Percentiles rank a stretch among this genome's conserved stretches.
phyloP scores from a whole-genome alignment of 2,797 vertebrate genomes.

The Fistularia commersonii region DNA sequence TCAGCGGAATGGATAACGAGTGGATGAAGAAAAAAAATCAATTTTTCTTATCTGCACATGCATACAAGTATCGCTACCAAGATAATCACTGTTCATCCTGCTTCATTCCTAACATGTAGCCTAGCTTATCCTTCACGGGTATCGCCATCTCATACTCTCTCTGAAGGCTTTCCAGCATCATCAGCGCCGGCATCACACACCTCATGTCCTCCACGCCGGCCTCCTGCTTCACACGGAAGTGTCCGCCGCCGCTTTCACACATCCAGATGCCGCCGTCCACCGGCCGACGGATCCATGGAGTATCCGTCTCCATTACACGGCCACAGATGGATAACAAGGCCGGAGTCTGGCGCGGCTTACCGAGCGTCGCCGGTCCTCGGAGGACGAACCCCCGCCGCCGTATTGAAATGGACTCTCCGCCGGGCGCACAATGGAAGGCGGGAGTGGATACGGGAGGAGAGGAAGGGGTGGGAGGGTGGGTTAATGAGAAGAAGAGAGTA shows the following conservation, averaged over 20 bases:
- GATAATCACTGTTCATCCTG: too few species aligned
- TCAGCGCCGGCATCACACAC: too few species aligned
- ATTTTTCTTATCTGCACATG: too few species aligned
- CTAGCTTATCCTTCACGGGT: too few species aligned
- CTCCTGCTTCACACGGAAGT: too few species aligned
- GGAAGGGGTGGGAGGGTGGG: conserved; percentile 26
- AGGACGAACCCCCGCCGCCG: conserved; percentile 60
- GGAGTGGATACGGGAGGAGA: conserved; percentile 24
- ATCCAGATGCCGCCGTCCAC: conserved; percentile 45
- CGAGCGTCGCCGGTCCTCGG: conserved; percentile 53
- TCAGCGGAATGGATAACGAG: too few species aligned
- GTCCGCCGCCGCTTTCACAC: conserved; percentile 33
- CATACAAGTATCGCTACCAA: too few species aligned
- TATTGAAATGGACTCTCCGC: conserved; percentile 65
- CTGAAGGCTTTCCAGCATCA: too few species aligned
- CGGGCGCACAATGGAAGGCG: conserved; percentile 37
- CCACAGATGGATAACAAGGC: conserved; percentile 67
- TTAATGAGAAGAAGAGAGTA: conserved; percentile 63
- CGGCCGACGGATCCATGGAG: conserved; percentile 40
- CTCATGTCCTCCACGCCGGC: too few species aligned
- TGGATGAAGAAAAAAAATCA: too few species aligned
- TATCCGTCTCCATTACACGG: conserved; percentile 65
- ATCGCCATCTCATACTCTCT: too few species aligned
- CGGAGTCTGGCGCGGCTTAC: conserved; percentile 52
- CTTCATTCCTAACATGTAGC: too few species aligned